These are phyloP conservation scores for Coptodon rendalli DNA, from an alignment of 2,113 vertebrate genomes.

Conservation along the genomic window DNA sequence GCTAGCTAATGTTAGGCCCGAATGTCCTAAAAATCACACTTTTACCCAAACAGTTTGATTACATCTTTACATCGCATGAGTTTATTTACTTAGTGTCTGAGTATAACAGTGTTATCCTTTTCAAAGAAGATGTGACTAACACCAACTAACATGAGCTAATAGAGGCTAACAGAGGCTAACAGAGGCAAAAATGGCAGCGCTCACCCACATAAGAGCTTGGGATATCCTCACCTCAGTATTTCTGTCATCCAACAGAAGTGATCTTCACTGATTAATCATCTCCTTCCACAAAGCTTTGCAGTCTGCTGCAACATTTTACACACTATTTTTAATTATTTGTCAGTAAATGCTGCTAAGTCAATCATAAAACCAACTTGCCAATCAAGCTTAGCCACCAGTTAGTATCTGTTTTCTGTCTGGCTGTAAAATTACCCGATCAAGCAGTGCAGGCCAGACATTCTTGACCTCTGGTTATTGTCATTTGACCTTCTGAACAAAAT, in stretches of 20 bases:
- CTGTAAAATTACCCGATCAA: background rate
- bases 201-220: fast-evolving
- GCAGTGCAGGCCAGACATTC: background rate
- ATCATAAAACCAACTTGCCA: background rate
- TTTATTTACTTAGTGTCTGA: background rate
- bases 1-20: fast-evolving
- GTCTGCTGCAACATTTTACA: too few species aligned
- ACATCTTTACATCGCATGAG: fast-evolving
- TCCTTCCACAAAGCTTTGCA: background rate
- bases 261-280: background rate
- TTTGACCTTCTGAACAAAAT: conserved; percentile 22
- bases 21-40: background rate
- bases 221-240: fast-evolving
- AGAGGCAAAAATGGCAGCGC: fast-evolving
- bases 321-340: background rate
- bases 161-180: background rate
- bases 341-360: background rate
- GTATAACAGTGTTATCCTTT: background rate
- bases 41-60: background rate
- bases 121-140: background rate
- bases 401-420: background rate
- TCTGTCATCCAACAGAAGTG: background rate
- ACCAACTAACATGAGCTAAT: background rate
- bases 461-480: conserved; percentile 6
- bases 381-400: background rate